Percentiles rank a stretch among this genome's conserved stretches.
Conservation (phyloP, 2,888 invertebrate species). For the Drosophila acutilabella region DNA sequence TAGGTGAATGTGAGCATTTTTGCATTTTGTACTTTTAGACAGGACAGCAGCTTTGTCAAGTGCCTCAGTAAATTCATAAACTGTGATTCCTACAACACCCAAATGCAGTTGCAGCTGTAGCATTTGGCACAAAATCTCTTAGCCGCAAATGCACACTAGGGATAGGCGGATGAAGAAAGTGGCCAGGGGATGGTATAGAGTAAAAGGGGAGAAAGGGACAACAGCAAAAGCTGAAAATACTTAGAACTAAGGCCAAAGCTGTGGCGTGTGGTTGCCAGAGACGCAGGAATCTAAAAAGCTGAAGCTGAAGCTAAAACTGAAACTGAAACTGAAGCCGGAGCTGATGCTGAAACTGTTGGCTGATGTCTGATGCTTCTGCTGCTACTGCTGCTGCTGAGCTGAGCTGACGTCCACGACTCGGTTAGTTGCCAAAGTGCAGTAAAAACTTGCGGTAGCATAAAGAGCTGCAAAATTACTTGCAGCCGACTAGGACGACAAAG, state of each 20-base stretch:
- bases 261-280: conserved; percentile 14
- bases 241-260: conserved; percentile 10
- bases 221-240: conserved; percentile 27
- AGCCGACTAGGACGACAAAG: conserved; percentile 26
- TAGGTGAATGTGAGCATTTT: conserved; percentile 27
- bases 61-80: conserved; percentile 69
- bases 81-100: conserved; percentile 55
- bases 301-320: conserved; percentile 11
- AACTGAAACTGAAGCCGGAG: conserved; percentile 1
- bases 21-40: conserved; percentile 25
- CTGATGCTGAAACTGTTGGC: conserved; percentile 9
- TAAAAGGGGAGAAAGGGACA: background rate
- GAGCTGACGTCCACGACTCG: conserved; percentile 47
- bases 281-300: conserved; percentile 13
- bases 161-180: conserved; percentile 21
- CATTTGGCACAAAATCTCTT: conserved; percentile 51
- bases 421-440: conserved; percentile 75
- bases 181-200: background rate
- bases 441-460: conserved; percentile 80
- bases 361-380: background rate
- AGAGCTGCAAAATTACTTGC: conserved; percentile 74
- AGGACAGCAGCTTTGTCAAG: conserved; percentile 53
- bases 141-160: conserved; percentile 49
- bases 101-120: conserved; percentile 16
- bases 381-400: background rate